A percentile compares a stretch with the other conserved stretches of the same genome.
These are phyloP conservation scores for Ditylenchus dipsaci DNA, from an alignment of 1,140 invertebrate species.

Conservation along the genomic window DNA sequence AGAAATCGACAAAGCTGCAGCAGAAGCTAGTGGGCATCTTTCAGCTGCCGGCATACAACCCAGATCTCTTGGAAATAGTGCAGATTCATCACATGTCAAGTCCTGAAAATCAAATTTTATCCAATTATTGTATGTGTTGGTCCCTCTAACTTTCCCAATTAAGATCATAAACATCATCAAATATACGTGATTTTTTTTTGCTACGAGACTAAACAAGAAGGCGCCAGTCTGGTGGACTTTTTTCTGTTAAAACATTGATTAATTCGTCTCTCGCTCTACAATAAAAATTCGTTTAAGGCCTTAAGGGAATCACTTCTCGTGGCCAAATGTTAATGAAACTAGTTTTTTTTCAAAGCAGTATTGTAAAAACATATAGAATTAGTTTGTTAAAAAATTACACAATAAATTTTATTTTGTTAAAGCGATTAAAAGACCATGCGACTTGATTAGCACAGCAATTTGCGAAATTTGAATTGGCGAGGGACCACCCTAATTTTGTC, in stretches of 20 bases:
- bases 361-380: too few species aligned
- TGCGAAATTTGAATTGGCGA: too few species aligned
- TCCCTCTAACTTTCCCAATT: too few species aligned
- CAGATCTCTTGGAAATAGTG: constrained; percentile 43
- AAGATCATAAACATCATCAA: not conserved
- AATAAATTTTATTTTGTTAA: too few species aligned
- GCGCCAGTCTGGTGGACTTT: not conserved
- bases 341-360: not conserved
- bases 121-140: too few species aligned
- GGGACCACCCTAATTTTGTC: too few species aligned
- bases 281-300: not conserved
- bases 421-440: too few species aligned
- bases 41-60: constrained; percentile 44
- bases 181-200: not conserved
- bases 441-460: too few species aligned
- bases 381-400: too few species aligned
- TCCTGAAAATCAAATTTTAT: constrained; percentile 29
- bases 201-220: not conserved
- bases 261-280: not conserved
- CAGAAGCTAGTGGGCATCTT: constrained; percentile 37
- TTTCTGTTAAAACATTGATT: not conserved
- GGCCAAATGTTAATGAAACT: not conserved
- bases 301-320: not conserved
- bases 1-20: constrained; percentile 16
- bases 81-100: constrained; percentile 44